Evolutionary conservation across 2,888 invertebrate species (phyloP), one percentile per base, ranked within the genome.

Genomic region (Cryptocephalus moraei): DNA sequence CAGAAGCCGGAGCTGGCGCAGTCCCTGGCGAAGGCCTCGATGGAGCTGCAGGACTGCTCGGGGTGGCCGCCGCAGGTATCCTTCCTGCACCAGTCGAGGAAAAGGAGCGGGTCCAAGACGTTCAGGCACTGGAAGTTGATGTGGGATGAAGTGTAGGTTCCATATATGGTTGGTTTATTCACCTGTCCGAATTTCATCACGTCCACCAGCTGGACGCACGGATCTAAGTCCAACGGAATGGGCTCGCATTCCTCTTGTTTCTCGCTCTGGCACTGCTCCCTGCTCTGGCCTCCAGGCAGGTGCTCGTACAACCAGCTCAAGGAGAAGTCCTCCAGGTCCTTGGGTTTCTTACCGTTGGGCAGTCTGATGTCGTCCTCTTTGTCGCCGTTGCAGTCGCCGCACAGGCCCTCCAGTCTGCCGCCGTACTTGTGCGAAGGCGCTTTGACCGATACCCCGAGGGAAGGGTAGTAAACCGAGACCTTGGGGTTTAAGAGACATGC

Each of bases 371-470:
- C 80, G 41, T 78, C 73, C 0, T 74, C 71, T 4, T 73, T 69
- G 58, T 79, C 73, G 0, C 78, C 78, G 43, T 82, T 79, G 63
- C 85, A 86, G 54, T 83, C 79, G 44, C 91, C 91, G 65, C 91
- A 91, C 1, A 91, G 73, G 1, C 91, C 91, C 65, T 89, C 86
- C 46, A 86, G 79, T 52, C 77, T 79, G 50, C 81, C 80, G 36
- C 75, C 77, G 67, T 86, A 90, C 47, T 81, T 71, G 52, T 81
- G 78, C 1, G 90, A 88, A 0, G 91, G 87, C 1, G 88, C 75
- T 47, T 77, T 80, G 6, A 85, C 65, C 41, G 75, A 65, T 9
- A 72, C 72, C 1, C 73, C 76, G 49, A 72, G 63, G 22, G 74
- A 72, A 14, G 72, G 70, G 52, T 66, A 71, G 51, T 70, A 72